These are phyloP conservation scores for Chaetophractus vellerosus DNA, from an alignment of 2,797 vertebrate genomes.

Conservation along the genomic window DNA sequence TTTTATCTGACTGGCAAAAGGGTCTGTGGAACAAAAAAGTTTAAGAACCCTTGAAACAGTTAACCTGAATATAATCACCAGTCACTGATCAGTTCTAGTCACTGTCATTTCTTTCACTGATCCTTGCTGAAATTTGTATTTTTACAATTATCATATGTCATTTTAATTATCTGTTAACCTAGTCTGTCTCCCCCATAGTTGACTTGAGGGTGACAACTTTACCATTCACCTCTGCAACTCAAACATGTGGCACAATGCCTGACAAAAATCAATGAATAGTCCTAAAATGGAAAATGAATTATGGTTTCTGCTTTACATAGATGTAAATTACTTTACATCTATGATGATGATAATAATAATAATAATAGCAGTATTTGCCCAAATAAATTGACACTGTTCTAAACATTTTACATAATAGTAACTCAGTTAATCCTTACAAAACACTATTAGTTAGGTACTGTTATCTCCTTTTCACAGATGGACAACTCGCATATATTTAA, in stretches of 20 bases:
- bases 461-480: neutral
- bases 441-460: neutral
- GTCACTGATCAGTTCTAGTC: neutral
- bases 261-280: neutral
- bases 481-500: neutral
- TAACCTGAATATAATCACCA: neutral
- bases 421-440: neutral
- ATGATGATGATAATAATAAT: neutral
- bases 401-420: neutral
- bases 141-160: neutral
- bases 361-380: neutral
- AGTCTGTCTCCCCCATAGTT: neutral
- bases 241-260: neutral
- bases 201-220: neutral
- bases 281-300: slow-evolving; percentile 5
- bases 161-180: neutral
- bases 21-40: too few species aligned
- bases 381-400: neutral
- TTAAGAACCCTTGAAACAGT: neutral
- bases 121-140: neutral
- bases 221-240: neutral
- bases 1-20: too few species aligned
- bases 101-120: neutral
- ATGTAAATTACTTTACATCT: neutral
- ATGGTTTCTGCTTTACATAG: neutral